Evolutionary conservation across 2,113 vertebrate species (phyloP).

Genomic region (Leptodactylus fuscus): DNA sequence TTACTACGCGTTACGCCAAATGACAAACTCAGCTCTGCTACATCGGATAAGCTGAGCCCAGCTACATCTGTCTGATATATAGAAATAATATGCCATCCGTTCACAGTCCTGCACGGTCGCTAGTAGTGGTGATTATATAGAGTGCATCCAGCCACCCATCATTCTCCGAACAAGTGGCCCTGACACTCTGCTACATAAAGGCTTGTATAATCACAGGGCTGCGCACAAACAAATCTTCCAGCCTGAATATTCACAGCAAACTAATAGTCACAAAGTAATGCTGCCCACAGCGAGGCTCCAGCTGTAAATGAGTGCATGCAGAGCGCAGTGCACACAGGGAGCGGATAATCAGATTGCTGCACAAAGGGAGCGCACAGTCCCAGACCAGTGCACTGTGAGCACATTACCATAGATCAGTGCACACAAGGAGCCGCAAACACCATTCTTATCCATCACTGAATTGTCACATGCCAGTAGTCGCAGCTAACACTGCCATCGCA

Average conservation of each 20-base stretch:
- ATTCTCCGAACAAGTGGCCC: background rate
- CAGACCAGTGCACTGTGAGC: conserved; percentile 20
- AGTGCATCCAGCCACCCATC: background rate
- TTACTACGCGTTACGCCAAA: too few relatives aligned
- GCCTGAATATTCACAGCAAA: conserved; percentile 22
- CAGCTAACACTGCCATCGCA: background rate
- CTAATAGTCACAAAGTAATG: conserved; percentile 12
- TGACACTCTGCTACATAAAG: background rate
- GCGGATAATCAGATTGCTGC: conserved; percentile 24
- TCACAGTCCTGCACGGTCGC: background rate
- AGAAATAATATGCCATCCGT: background rate
- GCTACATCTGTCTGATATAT: background rate
- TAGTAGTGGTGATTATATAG: background rate
- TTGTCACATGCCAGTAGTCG: conserved; percentile 3
- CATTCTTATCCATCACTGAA: conserved; percentile 3
- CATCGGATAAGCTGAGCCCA: background rate
- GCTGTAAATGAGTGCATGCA: conserved; percentile 10
- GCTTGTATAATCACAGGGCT: background rate
- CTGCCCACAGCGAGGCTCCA: conserved; percentile 20
- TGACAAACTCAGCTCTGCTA: background rate
- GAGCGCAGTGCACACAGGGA: conserved; percentile 7
- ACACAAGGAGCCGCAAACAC: background rate
- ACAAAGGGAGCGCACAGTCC: conserved; percentile 45
- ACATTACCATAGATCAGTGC: conserved; percentile 31
- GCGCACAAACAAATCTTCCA: conserved; percentile 1